phyloP scores from a whole-genome alignment of 2,113 vertebrate species.

The Gobiocypris rarus region DNA sequence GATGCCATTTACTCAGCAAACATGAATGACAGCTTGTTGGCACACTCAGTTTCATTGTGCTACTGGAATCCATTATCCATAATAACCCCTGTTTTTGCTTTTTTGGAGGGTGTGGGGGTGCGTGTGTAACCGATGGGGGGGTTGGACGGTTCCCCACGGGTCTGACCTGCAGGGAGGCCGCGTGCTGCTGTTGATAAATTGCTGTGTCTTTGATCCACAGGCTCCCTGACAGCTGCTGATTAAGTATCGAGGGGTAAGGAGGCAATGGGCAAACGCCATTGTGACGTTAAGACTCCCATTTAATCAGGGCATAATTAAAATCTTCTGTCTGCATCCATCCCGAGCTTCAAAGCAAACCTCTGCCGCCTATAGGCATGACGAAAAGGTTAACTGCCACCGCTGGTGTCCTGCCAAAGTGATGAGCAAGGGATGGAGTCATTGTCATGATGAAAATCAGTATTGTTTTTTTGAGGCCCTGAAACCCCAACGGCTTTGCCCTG shows the following conservation, averaged over 20 bases:
- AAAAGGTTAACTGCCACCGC: slow-evolving; percentile 47
- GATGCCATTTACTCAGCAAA: slow-evolving; percentile 27
- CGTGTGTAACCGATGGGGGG: neutral
- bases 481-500: neutral
- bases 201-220: slow-evolving; percentile 44
- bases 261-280: slow-evolving; percentile 44
- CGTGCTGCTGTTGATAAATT: slow-evolving; percentile 46
- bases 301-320: slow-evolving; percentile 54
- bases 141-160: neutral
- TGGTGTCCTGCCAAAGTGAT: slow-evolving; percentile 31
- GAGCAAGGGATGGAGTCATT: neutral
- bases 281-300: slow-evolving; percentile 46
- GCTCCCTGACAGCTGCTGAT: slow-evolving; percentile 52
- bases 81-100: slow-evolving; percentile 19
- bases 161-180: slow-evolving; percentile 31
- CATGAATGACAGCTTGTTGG: slow-evolving; percentile 45
- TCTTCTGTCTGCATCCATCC: neutral
- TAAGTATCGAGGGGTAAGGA: slow-evolving; percentile 47
- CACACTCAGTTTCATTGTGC: slow-evolving; percentile 29
- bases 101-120: neutral
- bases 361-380: neutral
- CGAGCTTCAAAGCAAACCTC: slow-evolving; percentile 31
- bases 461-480: neutral
- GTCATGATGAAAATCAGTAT: no score
- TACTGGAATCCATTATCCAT: slow-evolving; percentile 44